Evolutionary conservation across 2,888 invertebrate species (phyloP).

Genomic region (Leptinotarsa peninsularis): DNA sequence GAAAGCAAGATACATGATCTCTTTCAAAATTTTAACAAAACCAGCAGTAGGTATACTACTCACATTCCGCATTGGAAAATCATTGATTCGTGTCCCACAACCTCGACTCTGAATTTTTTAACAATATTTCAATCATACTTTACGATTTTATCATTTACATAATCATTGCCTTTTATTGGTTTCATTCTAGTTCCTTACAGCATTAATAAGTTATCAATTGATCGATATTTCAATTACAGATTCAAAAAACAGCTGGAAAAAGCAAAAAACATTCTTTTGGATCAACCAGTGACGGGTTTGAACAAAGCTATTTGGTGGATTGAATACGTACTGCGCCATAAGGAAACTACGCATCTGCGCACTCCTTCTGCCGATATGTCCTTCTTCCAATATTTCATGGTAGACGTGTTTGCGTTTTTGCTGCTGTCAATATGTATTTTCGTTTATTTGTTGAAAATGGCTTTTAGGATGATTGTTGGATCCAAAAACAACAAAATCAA

Average conservation of each 20-base stretch:
- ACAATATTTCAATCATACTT: too few relatives aligned
- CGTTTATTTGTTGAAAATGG: constrained; percentile 25
- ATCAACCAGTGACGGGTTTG: constrained; percentile 51
- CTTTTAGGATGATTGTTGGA: not conserved
- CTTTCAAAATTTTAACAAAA: too few relatives aligned
- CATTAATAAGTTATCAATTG: too few relatives aligned
- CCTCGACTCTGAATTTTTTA: too few relatives aligned
- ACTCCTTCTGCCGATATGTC: constrained; percentile 66
- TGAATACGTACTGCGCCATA: constrained; percentile 53
- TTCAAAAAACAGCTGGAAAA: constrained; percentile 45
- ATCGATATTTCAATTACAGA: constrained; percentile 25
- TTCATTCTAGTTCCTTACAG: too few relatives aligned
- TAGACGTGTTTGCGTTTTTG: constrained; percentile 60
- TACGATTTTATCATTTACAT: too few relatives aligned
- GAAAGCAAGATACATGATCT: too few relatives aligned
- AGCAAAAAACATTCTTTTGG: constrained; percentile 39
- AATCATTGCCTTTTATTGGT: too few relatives aligned
- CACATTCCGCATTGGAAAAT: too few relatives aligned
- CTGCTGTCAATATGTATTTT: constrained; percentile 5
- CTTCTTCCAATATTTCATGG: constrained; percentile 64
- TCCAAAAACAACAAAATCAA: not conserved
- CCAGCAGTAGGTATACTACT: too few relatives aligned
- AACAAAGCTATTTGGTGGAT: constrained; percentile 57
- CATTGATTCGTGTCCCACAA: too few relatives aligned
- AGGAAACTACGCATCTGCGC: constrained; percentile 66